Evolutionary conservation across 1,140 invertebrate genomes (phyloP).

Genomic region (Drosophila athabasca): DNA sequence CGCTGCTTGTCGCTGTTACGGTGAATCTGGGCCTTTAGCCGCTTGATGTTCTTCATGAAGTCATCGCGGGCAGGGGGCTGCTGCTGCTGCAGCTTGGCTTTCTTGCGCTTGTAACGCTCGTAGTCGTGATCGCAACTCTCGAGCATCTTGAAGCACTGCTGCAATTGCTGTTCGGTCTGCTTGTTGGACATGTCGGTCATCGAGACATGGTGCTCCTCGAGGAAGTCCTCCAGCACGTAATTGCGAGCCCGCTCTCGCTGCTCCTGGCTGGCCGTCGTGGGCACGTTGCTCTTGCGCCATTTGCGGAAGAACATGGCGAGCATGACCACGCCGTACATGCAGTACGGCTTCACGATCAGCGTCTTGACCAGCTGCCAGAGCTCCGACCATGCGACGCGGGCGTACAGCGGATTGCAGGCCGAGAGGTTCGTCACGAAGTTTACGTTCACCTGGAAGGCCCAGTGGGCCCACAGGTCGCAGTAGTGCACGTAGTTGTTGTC

Average conservation of each 20-base stretch:
- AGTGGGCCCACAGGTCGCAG: slow-evolving; percentile 66
- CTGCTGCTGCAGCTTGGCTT: slow-evolving; percentile 59
- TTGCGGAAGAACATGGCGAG: slow-evolving; percentile 80
- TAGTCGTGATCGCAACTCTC: slow-evolving; percentile 76
- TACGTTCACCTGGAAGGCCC: slow-evolving; percentile 70
- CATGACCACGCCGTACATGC: slow-evolving; percentile 81
- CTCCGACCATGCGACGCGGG: slow-evolving; percentile 62
- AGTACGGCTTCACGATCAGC: slow-evolving; percentile 77
- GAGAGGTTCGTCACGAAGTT: slow-evolving; percentile 71
- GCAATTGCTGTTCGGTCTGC: slow-evolving; percentile 72
- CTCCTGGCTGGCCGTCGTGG: slow-evolving; percentile 53
- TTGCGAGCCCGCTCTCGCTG: slow-evolving; percentile 75
- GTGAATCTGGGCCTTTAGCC: slow-evolving; percentile 73
- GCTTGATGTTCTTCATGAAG: slow-evolving; percentile 77
- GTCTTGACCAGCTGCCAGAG: slow-evolving; percentile 77
- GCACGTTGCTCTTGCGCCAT: slow-evolving; percentile 69
- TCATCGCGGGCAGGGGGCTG: slow-evolving; percentile 58
- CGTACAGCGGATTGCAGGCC: slow-evolving; percentile 72
- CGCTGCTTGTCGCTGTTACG: slow-evolving; percentile 66
- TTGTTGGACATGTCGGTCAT: slow-evolving; percentile 79
- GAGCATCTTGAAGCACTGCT: slow-evolving; percentile 70
- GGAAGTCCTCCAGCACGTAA: slow-evolving; percentile 81
- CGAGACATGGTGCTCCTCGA: slow-evolving; percentile 78
- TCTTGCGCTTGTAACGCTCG: slow-evolving; percentile 72
- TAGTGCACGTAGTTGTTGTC: slow-evolving; percentile 60